Conservation (phyloP, 2,797 vertebrate genomes). For the Eurystomus glaucurus region DNA sequence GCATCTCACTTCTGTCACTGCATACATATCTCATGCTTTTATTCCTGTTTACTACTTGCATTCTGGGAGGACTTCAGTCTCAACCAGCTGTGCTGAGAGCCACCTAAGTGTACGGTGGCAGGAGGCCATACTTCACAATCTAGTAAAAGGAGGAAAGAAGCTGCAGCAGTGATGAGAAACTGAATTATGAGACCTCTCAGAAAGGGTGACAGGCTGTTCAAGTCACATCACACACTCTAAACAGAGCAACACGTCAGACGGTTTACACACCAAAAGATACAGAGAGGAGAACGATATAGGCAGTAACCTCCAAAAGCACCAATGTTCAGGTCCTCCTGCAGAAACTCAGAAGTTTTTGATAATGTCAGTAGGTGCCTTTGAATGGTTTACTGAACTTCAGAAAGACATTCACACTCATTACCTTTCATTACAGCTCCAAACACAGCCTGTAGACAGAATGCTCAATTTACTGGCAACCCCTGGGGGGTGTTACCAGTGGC, state of each 20-base stretch:
- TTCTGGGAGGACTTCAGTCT: neutral
- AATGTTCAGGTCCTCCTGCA: neutral
- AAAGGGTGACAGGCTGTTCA: neutral
- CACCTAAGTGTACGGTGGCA: neutral
- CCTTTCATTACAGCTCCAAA: neutral
- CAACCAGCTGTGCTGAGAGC: neutral
- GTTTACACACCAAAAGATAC: neutral
- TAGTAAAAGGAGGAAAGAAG: neutral
- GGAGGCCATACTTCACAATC: neutral
- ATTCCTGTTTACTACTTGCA: neutral
- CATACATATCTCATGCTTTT: neutral
- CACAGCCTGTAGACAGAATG: neutral
- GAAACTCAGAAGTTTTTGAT: neutral
- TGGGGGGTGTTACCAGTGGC: neutral
- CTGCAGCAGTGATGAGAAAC: neutral
- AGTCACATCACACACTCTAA: neutral
- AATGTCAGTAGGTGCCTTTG: neutral
- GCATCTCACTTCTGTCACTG: slow-evolving; percentile 7
- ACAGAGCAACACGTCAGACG: neutral
- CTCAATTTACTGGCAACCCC: neutral
- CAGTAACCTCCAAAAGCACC: neutral
- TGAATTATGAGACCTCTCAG: neutral
- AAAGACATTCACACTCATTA: neutral
- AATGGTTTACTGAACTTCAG: neutral
- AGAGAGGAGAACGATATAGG: neutral